Conservation (phyloP, 2,113 vertebrate species). For the Donacobius atricapilla region DNA sequence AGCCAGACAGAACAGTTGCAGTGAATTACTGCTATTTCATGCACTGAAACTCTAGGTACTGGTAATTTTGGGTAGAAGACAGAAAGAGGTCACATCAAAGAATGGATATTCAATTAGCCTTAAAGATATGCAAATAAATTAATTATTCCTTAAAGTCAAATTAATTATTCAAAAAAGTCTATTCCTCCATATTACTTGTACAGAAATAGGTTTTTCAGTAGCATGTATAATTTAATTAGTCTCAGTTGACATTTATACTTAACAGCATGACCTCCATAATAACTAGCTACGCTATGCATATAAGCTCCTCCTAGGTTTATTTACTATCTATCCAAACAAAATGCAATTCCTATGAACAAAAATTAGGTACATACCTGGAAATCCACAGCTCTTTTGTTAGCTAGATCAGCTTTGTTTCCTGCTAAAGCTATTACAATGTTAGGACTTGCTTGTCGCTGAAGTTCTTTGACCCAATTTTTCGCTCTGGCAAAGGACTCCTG, state of each 20-base stretch:
- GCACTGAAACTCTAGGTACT: background rate
- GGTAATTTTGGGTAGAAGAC: background rate
- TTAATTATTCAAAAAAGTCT: background rate
- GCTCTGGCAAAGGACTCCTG: constrained; percentile 98
- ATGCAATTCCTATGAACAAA: background rate
- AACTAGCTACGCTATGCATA: background rate
- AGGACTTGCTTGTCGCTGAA: constrained; percentile 99
- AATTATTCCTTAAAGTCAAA: background rate
- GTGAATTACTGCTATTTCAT: background rate
- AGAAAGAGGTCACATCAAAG: background rate
- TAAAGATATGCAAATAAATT: background rate
- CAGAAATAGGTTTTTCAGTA: background rate
- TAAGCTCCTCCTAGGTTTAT: background rate
- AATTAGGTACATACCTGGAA: constrained; percentile 86
- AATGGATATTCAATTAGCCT: background rate
- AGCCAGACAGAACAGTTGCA: background rate
- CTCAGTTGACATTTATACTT: background rate
- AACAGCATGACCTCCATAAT: background rate
- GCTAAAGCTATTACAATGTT: constrained; percentile 99
- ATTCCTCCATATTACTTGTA: background rate
- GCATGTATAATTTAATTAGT: background rate
- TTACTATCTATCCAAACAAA: background rate
- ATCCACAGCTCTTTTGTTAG: constrained; percentile 95
- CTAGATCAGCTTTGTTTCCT: constrained; percentile 97
- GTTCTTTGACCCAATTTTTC: constrained; percentile 99